phyloP scores from a whole-genome alignment of 30 jellyfish, hydroid and myxozoan genomes.

The Hydractinia symbiolongicarpus region DNA sequence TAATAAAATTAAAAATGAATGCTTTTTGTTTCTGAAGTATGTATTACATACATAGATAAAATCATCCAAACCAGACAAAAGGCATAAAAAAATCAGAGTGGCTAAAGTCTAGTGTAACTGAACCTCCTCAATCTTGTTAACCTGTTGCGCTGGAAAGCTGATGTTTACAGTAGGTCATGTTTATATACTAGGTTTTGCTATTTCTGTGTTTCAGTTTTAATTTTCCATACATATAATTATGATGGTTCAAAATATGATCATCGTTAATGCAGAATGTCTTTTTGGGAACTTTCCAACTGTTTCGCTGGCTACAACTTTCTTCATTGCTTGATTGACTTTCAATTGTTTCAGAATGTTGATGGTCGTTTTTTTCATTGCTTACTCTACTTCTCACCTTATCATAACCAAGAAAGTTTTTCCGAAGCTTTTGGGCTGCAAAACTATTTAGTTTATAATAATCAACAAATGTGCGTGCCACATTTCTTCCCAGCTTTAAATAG shows the following conservation, averaged over 20 bases:
- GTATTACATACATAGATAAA: too few relatives aligned
- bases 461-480: constrained; percentile 76
- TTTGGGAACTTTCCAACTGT: constrained; percentile 16
- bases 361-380: neutral
- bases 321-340: too few relatives aligned
- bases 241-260: neutral
- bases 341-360: neutral
- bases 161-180: too few relatives aligned
- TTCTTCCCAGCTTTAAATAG: constrained; percentile 70
- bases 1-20: too few relatives aligned
- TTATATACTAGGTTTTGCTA: neutral
- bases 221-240: neutral
- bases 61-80: too few relatives aligned
- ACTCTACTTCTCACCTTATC: neutral
- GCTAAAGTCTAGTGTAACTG: too few relatives aligned
- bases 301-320: neutral
- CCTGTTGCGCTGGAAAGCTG: too few relatives aligned
- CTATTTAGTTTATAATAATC: constrained; percentile 69
- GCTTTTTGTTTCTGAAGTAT: too few relatives aligned
- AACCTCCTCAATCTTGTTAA: too few relatives aligned
- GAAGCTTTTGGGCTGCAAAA: constrained; percentile 41
- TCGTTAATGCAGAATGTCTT: neutral
- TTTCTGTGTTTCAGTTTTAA: neutral
- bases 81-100: too few relatives aligned
- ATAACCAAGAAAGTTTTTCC: constrained; percentile 1